Conservation (phyloP, 2,113 vertebrate species). For the Onychostruthus taczanowskii region DNA sequence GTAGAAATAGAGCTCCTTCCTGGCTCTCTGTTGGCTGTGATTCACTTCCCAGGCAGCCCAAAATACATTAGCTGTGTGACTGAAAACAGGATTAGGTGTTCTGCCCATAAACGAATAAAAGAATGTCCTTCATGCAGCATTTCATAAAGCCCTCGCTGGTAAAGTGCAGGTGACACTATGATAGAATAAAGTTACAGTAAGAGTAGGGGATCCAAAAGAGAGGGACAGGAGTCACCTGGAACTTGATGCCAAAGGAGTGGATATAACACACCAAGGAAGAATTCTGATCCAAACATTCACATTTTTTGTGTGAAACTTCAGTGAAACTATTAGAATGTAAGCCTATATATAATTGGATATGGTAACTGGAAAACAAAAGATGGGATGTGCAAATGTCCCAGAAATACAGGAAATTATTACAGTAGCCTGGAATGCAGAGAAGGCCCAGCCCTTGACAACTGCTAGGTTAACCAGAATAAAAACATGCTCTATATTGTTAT, state of each 20-base stretch:
- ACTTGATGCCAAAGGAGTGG: background rate
- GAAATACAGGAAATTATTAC: background rate
- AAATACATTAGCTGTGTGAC: background rate
- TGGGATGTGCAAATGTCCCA: background rate
- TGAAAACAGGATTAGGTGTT: conserved; percentile 17
- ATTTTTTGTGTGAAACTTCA: background rate
- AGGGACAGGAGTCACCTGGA: background rate
- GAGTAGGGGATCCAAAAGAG: background rate
- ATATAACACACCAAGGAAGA: background rate
- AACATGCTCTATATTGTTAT: background rate
- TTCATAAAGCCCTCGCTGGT: background rate
- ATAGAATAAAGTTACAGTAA: background rate
- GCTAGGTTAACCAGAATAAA: background rate
- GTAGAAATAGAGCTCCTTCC: background rate
- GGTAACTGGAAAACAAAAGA: background rate
- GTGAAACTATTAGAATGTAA: background rate
- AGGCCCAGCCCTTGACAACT: background rate
- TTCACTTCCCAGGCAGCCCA: background rate
- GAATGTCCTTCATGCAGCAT: background rate
- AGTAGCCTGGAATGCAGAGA: background rate
- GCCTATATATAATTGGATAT: accelerated
- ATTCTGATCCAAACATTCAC: background rate
- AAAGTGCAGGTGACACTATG: background rate
- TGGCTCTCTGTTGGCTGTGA: background rate
- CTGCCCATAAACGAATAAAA: background rate